Evolutionary conservation across 2,113 vertebrate species (phyloP), one percentile per base, ranked within the genome.

Genomic region (Sus scrofa): DNA sequence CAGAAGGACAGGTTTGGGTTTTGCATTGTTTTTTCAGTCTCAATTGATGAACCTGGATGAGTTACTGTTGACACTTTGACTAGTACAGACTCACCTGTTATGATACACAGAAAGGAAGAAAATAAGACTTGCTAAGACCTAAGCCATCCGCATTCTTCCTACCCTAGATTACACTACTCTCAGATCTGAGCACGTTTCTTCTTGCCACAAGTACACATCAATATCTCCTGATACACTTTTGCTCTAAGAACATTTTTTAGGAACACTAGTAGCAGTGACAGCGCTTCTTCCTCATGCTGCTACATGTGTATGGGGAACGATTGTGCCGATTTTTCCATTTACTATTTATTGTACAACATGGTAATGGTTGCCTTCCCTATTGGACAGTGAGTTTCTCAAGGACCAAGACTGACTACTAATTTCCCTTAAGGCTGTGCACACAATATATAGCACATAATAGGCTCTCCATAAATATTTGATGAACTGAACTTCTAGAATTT

Each of bases 1-100:
- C 83, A 89, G 37, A 95, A 94, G 22, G 86, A 91, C 63, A 13
- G 0, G 73, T 71, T 98, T 30, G 18, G 39, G 34, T 87, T 81
- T 50, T 32, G 0, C 34, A 74, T 15, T n/a, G 52, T 1, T 86
- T 86, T 74, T 75, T 44, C 68, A 75, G 78, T 32, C 19, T 67
- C 58, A 56, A 15, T 24, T n/a, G 62, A 81, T 70, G 39, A 93
- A 85, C 30, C 84, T 37, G 8, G 8, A 6, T 56, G 50, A 32
- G 50, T 67, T 79, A 32, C 30, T 62, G 71, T 6, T 44, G 71
- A 86, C 62, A 83, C 71, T 52, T 92, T 63, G 30, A 74, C 74
- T 22, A 34, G 30, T 50, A n/a, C 44, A 58, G n/a, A 85, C 71
- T 63, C 70, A 26, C 73, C 96, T 97, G 84, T 37, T 63, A 34